phyloP scores from a whole-genome alignment of 2,888 invertebrate species.

The Drosophila atripex region DNA sequence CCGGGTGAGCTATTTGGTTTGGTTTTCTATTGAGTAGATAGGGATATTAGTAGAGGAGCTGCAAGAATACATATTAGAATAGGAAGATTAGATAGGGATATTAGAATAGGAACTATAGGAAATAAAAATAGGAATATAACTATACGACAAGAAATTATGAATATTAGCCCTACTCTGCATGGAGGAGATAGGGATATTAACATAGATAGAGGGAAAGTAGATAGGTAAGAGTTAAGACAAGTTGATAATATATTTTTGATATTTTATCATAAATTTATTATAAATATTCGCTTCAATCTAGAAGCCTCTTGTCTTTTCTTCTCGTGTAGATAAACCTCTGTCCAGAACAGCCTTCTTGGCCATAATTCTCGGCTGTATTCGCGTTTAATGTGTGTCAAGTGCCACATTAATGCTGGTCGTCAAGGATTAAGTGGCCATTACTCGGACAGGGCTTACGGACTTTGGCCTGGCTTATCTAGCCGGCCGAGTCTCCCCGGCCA shows the following conservation, averaged over 20 bases:
- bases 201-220: too few relatives aligned
- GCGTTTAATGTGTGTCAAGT: constrained; percentile 71
- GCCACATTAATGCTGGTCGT: constrained; percentile 67
- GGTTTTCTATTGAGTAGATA: too few relatives aligned
- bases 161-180: too few relatives aligned
- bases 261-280: background rate
- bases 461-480: constrained; percentile 25
- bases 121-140: too few relatives aligned
- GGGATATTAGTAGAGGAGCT: too few relatives aligned
- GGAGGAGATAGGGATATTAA: too few relatives aligned
- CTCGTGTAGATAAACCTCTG: background rate
- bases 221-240: background rate
- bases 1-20: background rate
- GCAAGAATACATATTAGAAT: too few relatives aligned
- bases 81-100: too few relatives aligned
- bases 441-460: constrained; percentile 21
- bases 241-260: background rate
- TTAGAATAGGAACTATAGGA: too few relatives aligned
- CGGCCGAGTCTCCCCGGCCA: constrained; percentile 10
- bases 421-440: constrained; percentile 69
- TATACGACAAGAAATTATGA: too few relatives aligned
- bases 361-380: constrained; percentile 33
- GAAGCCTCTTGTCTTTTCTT: background rate
- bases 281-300: too few relatives aligned
- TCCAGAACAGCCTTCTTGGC: constrained; percentile 17